These are phyloP conservation scores for Chlamydotis undulata DNA, from an alignment of 2,113 vertebrate species.

Conservation along the genomic window DNA sequence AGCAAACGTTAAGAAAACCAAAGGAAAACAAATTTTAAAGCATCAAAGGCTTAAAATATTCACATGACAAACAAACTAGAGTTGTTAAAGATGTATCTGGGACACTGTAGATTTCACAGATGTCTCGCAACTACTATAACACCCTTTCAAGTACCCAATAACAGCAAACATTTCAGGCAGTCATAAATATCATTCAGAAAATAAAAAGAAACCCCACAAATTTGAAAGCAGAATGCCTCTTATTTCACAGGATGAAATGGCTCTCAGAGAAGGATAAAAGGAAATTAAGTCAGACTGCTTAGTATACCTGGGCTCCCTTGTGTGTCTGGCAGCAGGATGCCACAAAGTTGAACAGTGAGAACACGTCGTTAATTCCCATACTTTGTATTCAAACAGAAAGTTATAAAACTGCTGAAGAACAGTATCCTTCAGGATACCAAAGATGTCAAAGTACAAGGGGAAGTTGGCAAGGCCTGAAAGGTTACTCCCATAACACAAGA, in stretches of 20 bases:
- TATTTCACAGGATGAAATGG: neutral
- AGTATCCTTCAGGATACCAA: neutral
- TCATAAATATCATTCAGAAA: neutral
- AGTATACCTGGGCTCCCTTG: fast-evolving
- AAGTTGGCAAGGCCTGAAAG: neutral
- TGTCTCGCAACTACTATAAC: neutral
- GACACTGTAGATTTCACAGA: neutral
- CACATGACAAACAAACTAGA: neutral
- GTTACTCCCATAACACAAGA: neutral
- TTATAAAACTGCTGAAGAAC: neutral
- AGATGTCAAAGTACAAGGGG: neutral
- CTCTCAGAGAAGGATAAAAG: neutral
- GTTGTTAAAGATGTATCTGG: neutral
- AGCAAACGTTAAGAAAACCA: neutral
- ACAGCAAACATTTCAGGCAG: neutral
- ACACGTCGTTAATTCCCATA: neutral
- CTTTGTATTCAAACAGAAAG: neutral
- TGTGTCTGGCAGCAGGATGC: neutral
- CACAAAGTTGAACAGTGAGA: neutral
- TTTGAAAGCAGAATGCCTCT: neutral
- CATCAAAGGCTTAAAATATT: neutral
- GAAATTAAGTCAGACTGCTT: neutral
- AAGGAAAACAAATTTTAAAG: neutral
- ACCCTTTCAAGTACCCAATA: neutral
- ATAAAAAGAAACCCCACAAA: neutral